Conservation (phyloP, 1,140 invertebrate genomes). For the Eurosta solidaginis region DNA sequence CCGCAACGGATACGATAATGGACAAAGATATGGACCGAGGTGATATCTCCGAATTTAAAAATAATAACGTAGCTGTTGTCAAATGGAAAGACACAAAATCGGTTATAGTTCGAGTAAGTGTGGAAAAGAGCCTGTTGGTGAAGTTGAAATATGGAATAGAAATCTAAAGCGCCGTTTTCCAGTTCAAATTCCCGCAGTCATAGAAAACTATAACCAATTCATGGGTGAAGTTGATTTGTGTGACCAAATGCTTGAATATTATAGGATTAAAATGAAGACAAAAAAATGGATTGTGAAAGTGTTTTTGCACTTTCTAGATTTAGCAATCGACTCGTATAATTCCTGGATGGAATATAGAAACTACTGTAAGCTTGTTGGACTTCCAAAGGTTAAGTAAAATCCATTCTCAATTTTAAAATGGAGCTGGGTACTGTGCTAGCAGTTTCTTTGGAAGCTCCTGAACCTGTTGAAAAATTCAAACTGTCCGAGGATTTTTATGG, state of each 20-base stretch:
- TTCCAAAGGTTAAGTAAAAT: not conserved
- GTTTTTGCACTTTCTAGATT: constrained; percentile 37
- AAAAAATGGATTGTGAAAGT: constrained; percentile 37
- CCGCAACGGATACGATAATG: not conserved
- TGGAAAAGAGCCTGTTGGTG: constrained; percentile 14
- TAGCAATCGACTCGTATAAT: constrained; percentile 37
- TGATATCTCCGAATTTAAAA: not conserved
- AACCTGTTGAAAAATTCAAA: not conserved
- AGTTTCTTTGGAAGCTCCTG: not conserved
- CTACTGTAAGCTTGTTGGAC: not conserved
- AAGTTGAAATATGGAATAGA: not conserved
- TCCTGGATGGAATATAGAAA: constrained; percentile 34
- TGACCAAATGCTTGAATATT: constrained; percentile 36
- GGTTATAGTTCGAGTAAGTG: not conserved
- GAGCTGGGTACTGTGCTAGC: not conserved
- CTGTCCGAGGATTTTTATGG: not conserved
- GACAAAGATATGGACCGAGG: not conserved
- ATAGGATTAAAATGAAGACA: constrained; percentile 35
- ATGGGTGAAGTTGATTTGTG: constrained; percentile 33
- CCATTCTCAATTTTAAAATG: not conserved
- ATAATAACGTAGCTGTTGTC: not conserved
- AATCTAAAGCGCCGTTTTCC: constrained; percentile 30
- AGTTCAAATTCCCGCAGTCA: constrained; percentile 29
- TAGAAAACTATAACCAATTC: constrained; percentile 31
- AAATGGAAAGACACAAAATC: constrained; percentile 17